phyloP scores from a whole-genome alignment of 2,113 vertebrate genomes.

The Plecotus auritus region DNA sequence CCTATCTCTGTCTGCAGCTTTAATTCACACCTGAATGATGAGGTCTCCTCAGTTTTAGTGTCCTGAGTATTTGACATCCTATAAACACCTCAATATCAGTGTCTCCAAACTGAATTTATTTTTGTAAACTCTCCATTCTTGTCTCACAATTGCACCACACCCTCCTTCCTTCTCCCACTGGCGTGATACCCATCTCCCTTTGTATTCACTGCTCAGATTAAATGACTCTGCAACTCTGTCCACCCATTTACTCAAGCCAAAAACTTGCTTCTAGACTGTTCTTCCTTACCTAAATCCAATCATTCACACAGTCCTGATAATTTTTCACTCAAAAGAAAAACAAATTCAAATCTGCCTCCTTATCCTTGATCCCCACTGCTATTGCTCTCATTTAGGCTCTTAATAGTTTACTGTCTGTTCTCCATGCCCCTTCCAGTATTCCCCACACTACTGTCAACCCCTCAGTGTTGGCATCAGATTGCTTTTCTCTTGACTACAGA shows the following conservation, averaged over 20 bases:
- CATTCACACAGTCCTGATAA: neutral
- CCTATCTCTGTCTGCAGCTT: fast-evolving
- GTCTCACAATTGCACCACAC: neutral
- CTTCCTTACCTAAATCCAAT: neutral
- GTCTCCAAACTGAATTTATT: neutral
- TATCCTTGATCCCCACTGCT: neutral
- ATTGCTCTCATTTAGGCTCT: neutral
- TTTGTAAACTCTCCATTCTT: neutral
- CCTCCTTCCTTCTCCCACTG: neutral
- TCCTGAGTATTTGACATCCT: neutral
- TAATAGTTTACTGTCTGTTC: fast-evolving
- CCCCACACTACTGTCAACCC: neutral
- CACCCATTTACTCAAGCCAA: neutral
- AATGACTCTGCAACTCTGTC: neutral
- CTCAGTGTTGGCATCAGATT: neutral
- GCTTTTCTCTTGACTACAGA: neutral
- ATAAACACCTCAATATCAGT: neutral
- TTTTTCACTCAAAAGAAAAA: neutral
- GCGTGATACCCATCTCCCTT: neutral
- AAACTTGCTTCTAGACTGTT: neutral
- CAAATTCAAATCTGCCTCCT: neutral
- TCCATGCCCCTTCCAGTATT: neutral
- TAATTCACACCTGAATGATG: fast-evolving
- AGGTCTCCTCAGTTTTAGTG: fast-evolving
- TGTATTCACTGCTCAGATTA: neutral